Evolutionary conservation across 64 coral and sea anemone genomes (phyloP).

Genomic region (Actinia tenebrosa): DNA sequence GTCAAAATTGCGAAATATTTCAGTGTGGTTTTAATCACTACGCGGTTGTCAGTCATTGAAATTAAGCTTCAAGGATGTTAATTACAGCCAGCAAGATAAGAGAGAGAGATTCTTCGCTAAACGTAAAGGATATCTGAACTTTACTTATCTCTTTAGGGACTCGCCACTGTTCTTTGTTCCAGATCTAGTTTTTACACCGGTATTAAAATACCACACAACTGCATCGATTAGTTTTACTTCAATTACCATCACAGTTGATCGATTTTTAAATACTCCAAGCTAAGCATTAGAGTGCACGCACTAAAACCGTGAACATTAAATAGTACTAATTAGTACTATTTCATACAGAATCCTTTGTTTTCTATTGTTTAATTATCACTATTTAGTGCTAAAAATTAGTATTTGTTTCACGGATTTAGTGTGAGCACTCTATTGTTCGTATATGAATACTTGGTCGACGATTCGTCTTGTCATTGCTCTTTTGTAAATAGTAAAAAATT

Average conservation of each 20-base stretch:
- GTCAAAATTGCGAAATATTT: not conserved
- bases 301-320: too few species aligned
- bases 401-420: too few species aligned
- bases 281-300: too few species aligned
- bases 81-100: slow-evolving; percentile 4
- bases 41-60: not conserved
- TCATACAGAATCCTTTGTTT: too few species aligned
- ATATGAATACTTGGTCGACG: not conserved
- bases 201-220: not conserved
- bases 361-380: too few species aligned
- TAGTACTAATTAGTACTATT: too few species aligned
- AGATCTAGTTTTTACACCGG: too few species aligned
- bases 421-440: not conserved
- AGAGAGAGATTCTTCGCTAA: not conserved
- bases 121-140: not conserved
- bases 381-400: too few species aligned
- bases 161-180: not conserved
- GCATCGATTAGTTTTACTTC: not conserved
- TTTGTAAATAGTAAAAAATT: not conserved
- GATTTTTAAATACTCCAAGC: not conserved
- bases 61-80: slow-evolving; percentile 6
- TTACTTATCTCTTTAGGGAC: not conserved
- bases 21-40: not conserved
- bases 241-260: not conserved
- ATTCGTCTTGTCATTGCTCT: too few species aligned